Percentiles rank a stretch among this genome's conserved stretches.
Evolutionary conservation across 2,113 vertebrate species (phyloP).

Genomic region (Halichoerus grypus): DNA sequence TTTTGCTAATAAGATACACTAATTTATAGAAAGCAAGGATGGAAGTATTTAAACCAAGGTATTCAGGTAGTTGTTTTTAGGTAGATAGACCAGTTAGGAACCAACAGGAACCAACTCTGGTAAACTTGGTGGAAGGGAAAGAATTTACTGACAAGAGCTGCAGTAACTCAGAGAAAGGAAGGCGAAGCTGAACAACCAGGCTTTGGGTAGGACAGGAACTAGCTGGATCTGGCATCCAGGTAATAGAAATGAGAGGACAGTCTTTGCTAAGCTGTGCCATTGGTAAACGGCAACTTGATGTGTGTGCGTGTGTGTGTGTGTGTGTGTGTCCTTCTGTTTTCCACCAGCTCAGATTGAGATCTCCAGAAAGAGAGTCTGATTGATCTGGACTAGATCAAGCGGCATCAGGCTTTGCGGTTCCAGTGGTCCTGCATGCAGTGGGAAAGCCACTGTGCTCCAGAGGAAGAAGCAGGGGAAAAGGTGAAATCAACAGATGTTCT

Average conservation of each 20-base stretch:
- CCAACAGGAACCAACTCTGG: not conserved
- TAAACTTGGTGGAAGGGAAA: not conserved
- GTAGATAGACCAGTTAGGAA: not conserved
- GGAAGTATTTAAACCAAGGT: not conserved
- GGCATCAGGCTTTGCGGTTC: not conserved
- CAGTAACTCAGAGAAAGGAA: conserved; percentile 32
- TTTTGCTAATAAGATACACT: conserved; percentile 25
- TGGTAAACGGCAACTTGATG: not conserved
- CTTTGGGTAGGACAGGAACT: not conserved
- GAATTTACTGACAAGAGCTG: conserved; percentile 4
- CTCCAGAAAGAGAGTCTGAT: not conserved
- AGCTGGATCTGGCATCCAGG: not conserved
- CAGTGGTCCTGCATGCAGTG: too few relatives aligned
- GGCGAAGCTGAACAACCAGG: not conserved
- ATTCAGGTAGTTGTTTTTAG: not conserved
- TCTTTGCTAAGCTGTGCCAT: not conserved
- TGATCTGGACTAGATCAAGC: not conserved
- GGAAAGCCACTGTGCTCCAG: not conserved
- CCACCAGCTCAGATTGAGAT: not conserved
- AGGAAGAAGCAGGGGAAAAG: not conserved
- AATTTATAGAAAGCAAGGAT: not conserved
- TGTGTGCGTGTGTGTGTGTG: not conserved
- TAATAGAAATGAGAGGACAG: not conserved
- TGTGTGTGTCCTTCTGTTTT: not conserved
- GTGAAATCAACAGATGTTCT: not conserved